Evolutionary conservation across 2,888 invertebrate genomes (phyloP), one percentile per base, ranked within the genome.

Genomic region (Melanostoma scalare): DNA sequence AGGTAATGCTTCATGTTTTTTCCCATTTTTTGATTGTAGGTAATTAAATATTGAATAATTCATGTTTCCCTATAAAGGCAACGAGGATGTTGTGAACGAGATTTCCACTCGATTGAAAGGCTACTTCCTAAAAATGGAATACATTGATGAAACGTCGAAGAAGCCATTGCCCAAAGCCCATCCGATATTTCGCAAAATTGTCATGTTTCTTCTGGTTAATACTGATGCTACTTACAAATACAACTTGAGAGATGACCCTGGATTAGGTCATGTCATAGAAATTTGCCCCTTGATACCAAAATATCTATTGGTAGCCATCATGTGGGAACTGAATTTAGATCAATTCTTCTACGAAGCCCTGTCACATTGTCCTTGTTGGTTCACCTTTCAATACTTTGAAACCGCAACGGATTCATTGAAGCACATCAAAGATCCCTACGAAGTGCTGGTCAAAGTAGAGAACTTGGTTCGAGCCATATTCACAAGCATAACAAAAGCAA

Each of bases 141-240:
- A 88, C 35, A 63, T 87, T 2, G 87, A 87, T 42, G 56, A 63
- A 1, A 80, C 82, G 6, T 72, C 81, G 2, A 85, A 86, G 31
- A 60, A 86, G 38, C 86, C 87, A 2, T 35, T 85, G 3, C 60
- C 40, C 0, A 48, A 82, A 38, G 86, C 85, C 3, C 61, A 85
- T 4, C 71, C 56, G 6, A 85, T 85, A 10, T 74, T 89, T 3
- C 86, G 89, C 0, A 89, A 89, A 85, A 87, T 90, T 3, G 85
- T 87, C 30, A 87, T 89, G 81, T 89, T 89, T 52, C 74, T 90
- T 1, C 74, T 89, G 38, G 55, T 88, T 0, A 90, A 90, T 44
- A 89, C 89, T 0, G 89, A 90, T 58, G 87, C 87, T 1, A 87
- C 87, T 0, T 89, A 87, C 48, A 88, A 88, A 50, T 88, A 88